Evolutionary conservation across 2,797 vertebrate species (phyloP).

Genomic region (Capromys pilorides): DNA sequence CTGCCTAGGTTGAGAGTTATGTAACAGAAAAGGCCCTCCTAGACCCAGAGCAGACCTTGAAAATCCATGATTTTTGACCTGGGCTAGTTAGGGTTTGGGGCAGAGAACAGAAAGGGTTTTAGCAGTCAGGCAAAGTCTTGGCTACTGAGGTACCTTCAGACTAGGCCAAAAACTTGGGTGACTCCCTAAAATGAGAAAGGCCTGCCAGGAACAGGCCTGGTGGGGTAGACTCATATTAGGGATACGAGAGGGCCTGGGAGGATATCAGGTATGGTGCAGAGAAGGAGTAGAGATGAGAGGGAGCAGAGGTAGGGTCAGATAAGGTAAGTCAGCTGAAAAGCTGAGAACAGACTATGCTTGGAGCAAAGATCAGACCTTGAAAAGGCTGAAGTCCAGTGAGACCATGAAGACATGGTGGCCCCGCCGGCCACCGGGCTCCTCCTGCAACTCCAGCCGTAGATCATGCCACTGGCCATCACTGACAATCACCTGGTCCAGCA

Average conservation of each 20-base stretch:
- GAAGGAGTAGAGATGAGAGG: not conserved
- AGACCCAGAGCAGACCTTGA: not conserved
- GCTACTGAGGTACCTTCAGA: not conserved
- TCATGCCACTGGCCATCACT: constrained; percentile 97
- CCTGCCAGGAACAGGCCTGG: not conserved
- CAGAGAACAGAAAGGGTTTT: not conserved
- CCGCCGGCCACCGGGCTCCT: constrained; percentile 91
- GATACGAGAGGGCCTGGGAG: not conserved
- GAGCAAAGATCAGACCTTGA: constrained; percentile 89
- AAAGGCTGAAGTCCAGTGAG: constrained; percentile 94
- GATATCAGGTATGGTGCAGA: not conserved
- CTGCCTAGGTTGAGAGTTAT: too few relatives aligned
- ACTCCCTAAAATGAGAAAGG: not conserved
- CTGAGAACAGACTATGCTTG: constrained; percentile 17
- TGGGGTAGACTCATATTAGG: not conserved
- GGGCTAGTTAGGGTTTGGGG: not conserved
- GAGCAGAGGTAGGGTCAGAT: not conserved
- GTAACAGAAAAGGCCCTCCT: not conserved
- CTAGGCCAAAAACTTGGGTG: not conserved
- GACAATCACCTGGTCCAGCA: constrained; percentile 94
- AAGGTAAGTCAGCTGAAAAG: not conserved
- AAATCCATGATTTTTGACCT: constrained; percentile 29
- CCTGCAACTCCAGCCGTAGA: constrained; percentile 94
- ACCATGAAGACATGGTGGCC: constrained; percentile 93
- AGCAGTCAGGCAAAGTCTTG: not conserved